phyloP scores from a whole-genome alignment of 2,113 vertebrate genomes.

The Cygnus buccinator region DNA sequence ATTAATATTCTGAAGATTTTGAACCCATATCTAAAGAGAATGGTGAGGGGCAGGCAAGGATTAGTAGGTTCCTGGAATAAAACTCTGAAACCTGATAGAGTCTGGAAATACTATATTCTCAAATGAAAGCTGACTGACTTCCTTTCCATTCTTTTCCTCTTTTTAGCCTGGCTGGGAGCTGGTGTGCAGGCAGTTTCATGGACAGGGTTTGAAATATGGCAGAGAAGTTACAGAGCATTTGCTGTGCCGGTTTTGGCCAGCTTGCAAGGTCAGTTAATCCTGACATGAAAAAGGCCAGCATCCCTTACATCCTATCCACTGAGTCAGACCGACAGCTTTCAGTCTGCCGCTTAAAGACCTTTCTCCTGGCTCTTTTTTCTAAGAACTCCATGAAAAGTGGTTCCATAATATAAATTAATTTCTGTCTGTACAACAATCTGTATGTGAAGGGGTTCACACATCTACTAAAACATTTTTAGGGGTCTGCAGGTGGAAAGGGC shows the following conservation, averaged over 20 bases:
- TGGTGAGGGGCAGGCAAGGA: background rate
- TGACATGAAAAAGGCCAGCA: conserved; percentile 34
- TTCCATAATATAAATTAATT: background rate
- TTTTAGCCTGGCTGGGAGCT: background rate
- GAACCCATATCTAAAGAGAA: background rate
- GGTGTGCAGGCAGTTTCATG: background rate
- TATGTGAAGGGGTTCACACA: accelerated
- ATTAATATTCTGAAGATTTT: background rate
- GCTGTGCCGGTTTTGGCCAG: conserved; percentile 22
- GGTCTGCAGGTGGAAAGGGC: background rate
- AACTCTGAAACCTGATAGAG: background rate
- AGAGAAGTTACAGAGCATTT: background rate
- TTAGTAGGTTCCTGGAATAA: background rate
- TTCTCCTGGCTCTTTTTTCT: background rate
- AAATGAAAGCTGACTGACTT: background rate
- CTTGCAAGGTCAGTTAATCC: conserved; percentile 12
- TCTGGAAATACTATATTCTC: background rate
- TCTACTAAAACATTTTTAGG: background rate
- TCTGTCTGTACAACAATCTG: accelerated
- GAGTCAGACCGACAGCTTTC: background rate
- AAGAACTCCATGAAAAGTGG: background rate
- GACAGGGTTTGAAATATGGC: background rate
- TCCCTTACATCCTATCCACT: background rate
- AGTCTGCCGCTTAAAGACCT: background rate
- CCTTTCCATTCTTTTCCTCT: background rate